Evolutionary conservation across 2,888 invertebrate genomes (phyloP), one percentile per base, ranked within the genome.

Genomic region (Iphiclides podalirius): DNA sequence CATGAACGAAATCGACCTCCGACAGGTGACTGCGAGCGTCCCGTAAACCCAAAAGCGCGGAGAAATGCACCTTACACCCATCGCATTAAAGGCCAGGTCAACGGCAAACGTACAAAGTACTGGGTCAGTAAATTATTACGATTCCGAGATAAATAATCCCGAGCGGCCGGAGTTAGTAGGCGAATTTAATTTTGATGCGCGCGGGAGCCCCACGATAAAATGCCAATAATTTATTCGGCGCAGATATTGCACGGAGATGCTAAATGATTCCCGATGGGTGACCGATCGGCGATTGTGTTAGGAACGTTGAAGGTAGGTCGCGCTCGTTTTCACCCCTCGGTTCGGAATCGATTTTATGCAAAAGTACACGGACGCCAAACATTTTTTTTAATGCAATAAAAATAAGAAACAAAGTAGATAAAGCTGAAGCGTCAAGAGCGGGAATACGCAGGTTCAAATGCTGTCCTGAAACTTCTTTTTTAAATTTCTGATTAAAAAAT

Each of bases 61-160:
- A 52, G 58, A 61, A 52, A 46, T 57, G 47, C 53, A 47, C 67
- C 55, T 53, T 61, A 59, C 26, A 1, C 9, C 12, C 2, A 28
- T 37, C 1, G 7, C 0, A 1, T 55, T 62, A 68, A 56, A 51
- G 51, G 12, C 39, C 15, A 54, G 20, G 31, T 34, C 7, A 16
- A 6, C 11, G 9, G 42, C 44, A 46, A 34, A 53, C 36, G 38
- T 36, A 44, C 54, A 59, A 49, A 47, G 54, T 64, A 53, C 56
- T 60, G 12, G 26, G 38, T 23, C 26, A 43, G 60, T 67, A 66
- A 72, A 74, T 67, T 64, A 67, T 64, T 66, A 60, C 55, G 58
- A 64, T 62, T 57, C 61, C 58, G 63, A 64, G 67, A 74, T 75
- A 75, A 74, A 72, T 74, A 74, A 74, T 70, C 64, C 64, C 59